Base-by-base conservation (phyloP, 2,113 vertebrate species). In the Zosterops lateralis region DNA sequence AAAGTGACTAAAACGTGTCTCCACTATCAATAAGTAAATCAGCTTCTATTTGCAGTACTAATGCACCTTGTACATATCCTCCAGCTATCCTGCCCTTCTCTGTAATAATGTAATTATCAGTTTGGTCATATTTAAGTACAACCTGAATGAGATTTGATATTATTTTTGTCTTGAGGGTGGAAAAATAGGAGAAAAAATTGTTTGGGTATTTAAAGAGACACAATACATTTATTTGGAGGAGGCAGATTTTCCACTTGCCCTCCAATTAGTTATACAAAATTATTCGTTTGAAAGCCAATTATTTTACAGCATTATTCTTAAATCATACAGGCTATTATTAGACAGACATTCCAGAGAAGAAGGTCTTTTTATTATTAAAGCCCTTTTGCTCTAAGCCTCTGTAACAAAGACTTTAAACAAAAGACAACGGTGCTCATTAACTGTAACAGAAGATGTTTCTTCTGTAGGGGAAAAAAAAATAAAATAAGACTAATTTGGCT, bases 11-110 rank as follows among this genome's bases (percentile, higher is more conserved):
- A 98, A 98, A 98, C 95, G 95, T 98, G 98, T 98, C 98, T 98
- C 97, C 96, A 93, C 98, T 98, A 97, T 98, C 98, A 98, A 98
- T 98, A 98, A 98, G 97, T 98, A 97, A 98, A 99, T 98, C 98
- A 98, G 97, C 97, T 98, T 98, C 97, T 98, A 96, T 98, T 96
- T 97, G 96, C 72, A 58, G 96, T 97, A 97, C 96, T 95, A 74
- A 97, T 97, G 97, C 97, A 97, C 97, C 70, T 90, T 76, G 79
- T 89, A 92, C 31, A n/a, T 67, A 87, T 96, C 94, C 86, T 93
- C 93, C 54, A 84, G 73, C 65, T 91, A 95, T 75, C 50, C 84
- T 95, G 48, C 71, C 66, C 87, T 90, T 89, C 65, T 92, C 85
- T 96, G 58, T 82, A 96, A 96, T 93, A 96, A 93, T 44, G 56